phyloP scores from a whole-genome alignment of 2,888 invertebrate genomes.

The Heliconius aoede region DNA sequence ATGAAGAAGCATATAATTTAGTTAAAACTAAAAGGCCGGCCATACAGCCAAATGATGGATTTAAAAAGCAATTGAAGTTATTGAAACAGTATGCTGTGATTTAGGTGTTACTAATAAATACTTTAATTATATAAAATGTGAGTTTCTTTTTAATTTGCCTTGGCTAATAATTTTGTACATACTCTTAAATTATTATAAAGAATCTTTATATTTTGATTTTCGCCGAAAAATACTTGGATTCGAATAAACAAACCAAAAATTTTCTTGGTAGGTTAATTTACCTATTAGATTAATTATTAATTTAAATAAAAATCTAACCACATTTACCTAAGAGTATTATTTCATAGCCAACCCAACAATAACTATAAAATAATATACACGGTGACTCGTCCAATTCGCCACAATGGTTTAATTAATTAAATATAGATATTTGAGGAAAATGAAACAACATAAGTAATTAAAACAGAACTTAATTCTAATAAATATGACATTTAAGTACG shows the following conservation, averaged over 20 bases:
- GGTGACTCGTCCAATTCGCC: too few relatives aligned
- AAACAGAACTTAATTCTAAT: constrained; percentile 73
- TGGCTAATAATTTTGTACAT: too few relatives aligned
- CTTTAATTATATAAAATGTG: not conserved
- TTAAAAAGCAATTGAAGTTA: constrained; percentile 86
- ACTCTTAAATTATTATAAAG: too few relatives aligned
- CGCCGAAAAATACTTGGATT: too few relatives aligned
- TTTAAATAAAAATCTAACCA: too few relatives aligned
- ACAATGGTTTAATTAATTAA: not conserved
- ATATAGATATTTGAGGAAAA: constrained; percentile 5
- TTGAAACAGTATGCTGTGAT: constrained; percentile 50
- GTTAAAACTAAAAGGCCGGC: constrained; percentile 87
- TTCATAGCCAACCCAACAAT: too few relatives aligned
- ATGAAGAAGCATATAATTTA: constrained; percentile 85
- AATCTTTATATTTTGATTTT: too few relatives aligned
- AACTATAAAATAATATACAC: too few relatives aligned
- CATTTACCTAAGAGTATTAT: too few relatives aligned
- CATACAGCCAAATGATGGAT: constrained; percentile 92
- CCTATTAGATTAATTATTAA: too few relatives aligned
- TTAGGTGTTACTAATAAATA: not conserved
- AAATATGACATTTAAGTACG: constrained; percentile 75
- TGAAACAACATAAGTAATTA: constrained; percentile 33
- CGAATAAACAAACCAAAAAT: too few relatives aligned
- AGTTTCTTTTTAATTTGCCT: not conserved
- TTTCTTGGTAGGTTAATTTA: too few relatives aligned